Percentiles rank a stretch among this genome's conserved stretches.
Conservation (phyloP, 2,113 vertebrate genomes). For the Tinamus guttatus region DNA sequence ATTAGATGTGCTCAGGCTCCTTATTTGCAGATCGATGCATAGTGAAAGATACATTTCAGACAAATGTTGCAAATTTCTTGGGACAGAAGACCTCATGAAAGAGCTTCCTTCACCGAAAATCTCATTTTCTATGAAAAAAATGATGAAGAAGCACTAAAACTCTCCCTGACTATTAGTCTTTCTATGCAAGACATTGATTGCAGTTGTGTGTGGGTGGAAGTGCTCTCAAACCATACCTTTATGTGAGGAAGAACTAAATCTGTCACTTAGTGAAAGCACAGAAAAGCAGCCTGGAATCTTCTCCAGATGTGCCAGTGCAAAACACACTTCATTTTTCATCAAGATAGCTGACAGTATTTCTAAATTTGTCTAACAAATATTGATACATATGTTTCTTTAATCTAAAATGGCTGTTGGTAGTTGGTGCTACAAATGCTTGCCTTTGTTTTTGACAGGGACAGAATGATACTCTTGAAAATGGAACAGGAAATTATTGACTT, state of each 20-base stretch:
- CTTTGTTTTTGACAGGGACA: constrained; percentile 84
- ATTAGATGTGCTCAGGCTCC: neutral
- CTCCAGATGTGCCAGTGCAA: neutral
- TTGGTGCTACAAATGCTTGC: neutral
- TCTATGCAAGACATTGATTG: rapidly evolving
- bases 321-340: neutral
- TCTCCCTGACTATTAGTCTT: neutral
- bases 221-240: rapidly evolving
- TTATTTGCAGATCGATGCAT: neutral
- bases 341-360: rapidly evolving
- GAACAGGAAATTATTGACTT: constrained; percentile 97
- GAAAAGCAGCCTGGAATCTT: neutral
- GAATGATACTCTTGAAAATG: constrained; percentile 95
- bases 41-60: neutral
- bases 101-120: neutral
- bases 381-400: neutral
- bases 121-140: neutral
- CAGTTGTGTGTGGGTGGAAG: neutral
- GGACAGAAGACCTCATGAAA: neutral
- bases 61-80: neutral
- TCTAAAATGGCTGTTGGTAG: neutral
- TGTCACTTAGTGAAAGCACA: rapidly evolving
- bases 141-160: neutral
- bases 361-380: neutral
- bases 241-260: neutral